Percentiles rank a stretch among this genome's conserved stretches.
phyloP scores from a whole-genome alignment of 2,113 vertebrate genomes.

The Myiozetetes cayanensis region DNA sequence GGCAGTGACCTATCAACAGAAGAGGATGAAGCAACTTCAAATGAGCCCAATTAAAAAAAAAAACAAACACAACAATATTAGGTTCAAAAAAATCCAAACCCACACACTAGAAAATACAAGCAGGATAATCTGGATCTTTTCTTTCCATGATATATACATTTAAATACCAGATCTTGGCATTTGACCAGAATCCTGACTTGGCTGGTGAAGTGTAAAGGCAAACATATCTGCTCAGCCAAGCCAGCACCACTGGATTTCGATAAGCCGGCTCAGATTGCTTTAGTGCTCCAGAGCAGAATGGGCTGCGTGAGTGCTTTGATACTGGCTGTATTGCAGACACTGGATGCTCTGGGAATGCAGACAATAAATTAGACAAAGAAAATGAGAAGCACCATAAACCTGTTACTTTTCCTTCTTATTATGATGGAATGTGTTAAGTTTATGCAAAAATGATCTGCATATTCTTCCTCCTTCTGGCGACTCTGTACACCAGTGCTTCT shows the following conservation, averaged over 20 bases:
- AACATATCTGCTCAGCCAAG: conserved; percentile 10
- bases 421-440: neutral
- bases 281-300: neutral
- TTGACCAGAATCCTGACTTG: neutral
- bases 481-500: neutral
- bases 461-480: neutral
- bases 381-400: neutral
- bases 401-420: neutral
- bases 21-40: conserved; percentile 23
- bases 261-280: neutral
- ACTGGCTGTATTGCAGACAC: neutral
- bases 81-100: neutral
- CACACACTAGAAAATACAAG: neutral
- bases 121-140: neutral
- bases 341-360: neutral
- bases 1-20: neutral
- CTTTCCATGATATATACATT: neutral
- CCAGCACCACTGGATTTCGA: neutral
- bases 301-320: neutral
- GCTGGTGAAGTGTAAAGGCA: neutral
- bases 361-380: neutral
- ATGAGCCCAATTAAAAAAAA: neutral
- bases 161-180: neutral
- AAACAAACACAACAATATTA: neutral
- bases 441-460: neutral